Conservation (phyloP, 2,797 vertebrate genomes). For the Numenius phaeopus region DNA sequence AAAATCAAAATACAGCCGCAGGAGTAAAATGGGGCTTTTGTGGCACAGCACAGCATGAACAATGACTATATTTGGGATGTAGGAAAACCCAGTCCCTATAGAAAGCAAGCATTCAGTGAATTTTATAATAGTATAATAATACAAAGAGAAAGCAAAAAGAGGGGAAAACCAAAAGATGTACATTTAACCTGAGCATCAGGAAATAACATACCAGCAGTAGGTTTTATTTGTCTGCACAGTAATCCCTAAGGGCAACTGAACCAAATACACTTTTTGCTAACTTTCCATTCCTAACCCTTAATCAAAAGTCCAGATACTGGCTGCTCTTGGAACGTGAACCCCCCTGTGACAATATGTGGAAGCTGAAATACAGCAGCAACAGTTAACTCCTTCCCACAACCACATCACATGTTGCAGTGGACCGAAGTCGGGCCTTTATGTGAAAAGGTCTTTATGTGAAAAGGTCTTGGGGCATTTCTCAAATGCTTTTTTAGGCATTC, state of each 20-base stretch:
- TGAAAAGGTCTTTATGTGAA: background rate
- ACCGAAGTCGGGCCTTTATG: background rate
- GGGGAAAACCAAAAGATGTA: background rate
- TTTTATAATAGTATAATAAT: background rate
- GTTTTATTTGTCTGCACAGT: conserved; percentile 4
- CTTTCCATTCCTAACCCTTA: background rate
- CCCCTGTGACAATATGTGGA: background rate
- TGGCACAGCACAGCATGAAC: background rate
- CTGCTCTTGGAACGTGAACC: background rate
- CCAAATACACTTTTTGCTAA: background rate
- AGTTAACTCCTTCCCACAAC: background rate
- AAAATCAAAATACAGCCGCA: background rate
- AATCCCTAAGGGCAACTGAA: background rate
- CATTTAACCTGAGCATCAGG: background rate
- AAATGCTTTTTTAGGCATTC: background rate
- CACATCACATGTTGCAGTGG: background rate
- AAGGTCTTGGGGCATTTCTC: background rate
- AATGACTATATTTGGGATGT: background rate
- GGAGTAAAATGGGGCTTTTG: background rate
- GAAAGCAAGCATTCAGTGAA: background rate
- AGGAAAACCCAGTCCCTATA: background rate
- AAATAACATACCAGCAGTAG: background rate
- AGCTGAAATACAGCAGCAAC: background rate
- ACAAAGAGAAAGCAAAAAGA: background rate
- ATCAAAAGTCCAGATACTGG: background rate